These are phyloP conservation scores for Thunnus maccoyii DNA, from an alignment of 2,113 vertebrate species.

Conservation along the genomic window DNA sequence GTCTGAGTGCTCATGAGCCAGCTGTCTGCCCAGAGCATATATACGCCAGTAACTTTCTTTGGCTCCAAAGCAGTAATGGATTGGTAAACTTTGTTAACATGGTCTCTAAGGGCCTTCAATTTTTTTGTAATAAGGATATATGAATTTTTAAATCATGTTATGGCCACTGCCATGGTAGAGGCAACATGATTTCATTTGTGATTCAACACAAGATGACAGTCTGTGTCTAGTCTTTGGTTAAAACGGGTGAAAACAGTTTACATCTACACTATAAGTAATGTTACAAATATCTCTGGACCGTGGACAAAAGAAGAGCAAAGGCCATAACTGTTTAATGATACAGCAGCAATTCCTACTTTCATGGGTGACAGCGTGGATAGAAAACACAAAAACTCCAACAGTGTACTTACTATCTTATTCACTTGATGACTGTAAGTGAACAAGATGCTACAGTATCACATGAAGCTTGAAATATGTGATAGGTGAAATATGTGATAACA, in stretches of 20 bases:
- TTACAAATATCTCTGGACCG: neutral
- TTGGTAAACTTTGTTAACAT: neutral
- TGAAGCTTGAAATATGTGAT: neutral
- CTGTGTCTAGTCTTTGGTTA: too few relatives aligned
- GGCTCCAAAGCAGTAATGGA: too few relatives aligned
- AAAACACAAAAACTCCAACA: conserved; percentile 7
- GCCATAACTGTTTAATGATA: neutral
- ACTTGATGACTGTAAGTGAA: conserved; percentile 8
- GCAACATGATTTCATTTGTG: too few relatives aligned
- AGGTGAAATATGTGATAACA: conserved; percentile 9
- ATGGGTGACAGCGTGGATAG: neutral
- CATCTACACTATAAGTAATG: neutral
- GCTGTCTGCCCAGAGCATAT: too few relatives aligned
- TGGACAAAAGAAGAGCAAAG: conserved; percentile 1
- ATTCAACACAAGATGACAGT: too few relatives aligned
- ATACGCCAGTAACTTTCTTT: too few relatives aligned
- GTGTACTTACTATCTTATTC: neutral
- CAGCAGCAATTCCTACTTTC: neutral
- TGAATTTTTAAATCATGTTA: neutral
- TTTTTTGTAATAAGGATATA: too few relatives aligned
- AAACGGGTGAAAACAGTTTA: too few relatives aligned
- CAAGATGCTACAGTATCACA: conserved; percentile 1
- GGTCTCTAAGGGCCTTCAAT: too few relatives aligned
- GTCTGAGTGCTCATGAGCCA: neutral
- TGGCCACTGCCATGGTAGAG: neutral